These are phyloP conservation scores for Pseudomyrmex pallidus DNA, from an alignment of 1,140 invertebrate species.

Conservation along the genomic window DNA sequence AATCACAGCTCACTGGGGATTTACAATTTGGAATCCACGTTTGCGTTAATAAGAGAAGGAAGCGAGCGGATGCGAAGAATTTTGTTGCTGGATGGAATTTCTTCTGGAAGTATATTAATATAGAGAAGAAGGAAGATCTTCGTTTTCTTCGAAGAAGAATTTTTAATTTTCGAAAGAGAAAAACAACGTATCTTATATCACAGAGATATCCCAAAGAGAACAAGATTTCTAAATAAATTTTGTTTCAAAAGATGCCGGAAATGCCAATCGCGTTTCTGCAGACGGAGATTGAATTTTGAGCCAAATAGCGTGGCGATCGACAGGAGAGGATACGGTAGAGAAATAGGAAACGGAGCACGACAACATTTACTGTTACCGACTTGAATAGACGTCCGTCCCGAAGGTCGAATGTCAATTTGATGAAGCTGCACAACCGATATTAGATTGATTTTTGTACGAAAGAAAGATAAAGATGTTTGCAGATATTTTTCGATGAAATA, in stretches of 20 bases:
- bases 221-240: neutral
- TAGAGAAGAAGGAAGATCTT: neutral
- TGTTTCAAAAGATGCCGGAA: neutral
- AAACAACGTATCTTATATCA: neutral
- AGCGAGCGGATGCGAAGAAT: neutral
- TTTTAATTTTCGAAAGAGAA: too few species aligned
- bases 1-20: neutral
- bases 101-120: neutral
- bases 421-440: neutral
- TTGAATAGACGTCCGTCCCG: neutral
- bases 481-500: neutral
- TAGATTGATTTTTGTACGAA: neutral
- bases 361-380: conserved; percentile 10
- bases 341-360: conserved; percentile 31
- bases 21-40: neutral
- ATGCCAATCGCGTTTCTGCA: conserved; percentile 10
- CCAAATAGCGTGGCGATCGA: neutral
- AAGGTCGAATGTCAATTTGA: conserved; percentile 8
- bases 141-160: neutral
- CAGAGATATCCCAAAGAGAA: neutral
- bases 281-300: conserved; percentile 40
- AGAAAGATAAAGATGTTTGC: neutral
- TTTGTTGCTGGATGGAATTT: conserved; percentile 1
- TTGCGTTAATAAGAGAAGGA: neutral
- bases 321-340: neutral